Percentiles rank a stretch among this genome's conserved stretches.
Evolutionary conservation across 2,888 invertebrate species (phyloP).

Genomic region (Crioceris asparagi): DNA sequence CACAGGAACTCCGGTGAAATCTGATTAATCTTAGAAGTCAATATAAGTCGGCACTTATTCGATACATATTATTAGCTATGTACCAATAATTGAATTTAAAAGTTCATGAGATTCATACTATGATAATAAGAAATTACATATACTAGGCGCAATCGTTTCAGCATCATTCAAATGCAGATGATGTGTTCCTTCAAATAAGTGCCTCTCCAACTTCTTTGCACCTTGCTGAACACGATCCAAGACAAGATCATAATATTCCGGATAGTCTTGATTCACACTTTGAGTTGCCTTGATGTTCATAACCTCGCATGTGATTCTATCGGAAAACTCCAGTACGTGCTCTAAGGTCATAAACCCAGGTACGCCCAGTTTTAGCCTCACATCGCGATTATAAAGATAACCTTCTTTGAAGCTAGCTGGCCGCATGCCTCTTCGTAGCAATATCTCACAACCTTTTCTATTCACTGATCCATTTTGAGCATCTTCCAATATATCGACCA

Average conservation of each 20-base stretch:
- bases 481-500: conserved; percentile 59
- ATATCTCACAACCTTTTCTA: conserved; percentile 52
- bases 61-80: too few species aligned
- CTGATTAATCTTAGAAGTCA: too few species aligned
- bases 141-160: conserved; percentile 49
- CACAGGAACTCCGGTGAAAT: too few species aligned
- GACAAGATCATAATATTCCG: conserved; percentile 54
- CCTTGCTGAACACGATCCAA: conserved; percentile 50
- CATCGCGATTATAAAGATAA: conserved; percentile 62
- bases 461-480: conserved; percentile 63
- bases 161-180: conserved; percentile 72
- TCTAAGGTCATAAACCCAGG: conserved; percentile 62
- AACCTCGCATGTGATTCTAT: conserved; percentile 61
- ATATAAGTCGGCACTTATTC: too few species aligned
- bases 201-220: conserved; percentile 49
- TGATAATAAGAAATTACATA: conserved; percentile 50
- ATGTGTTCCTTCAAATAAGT: conserved; percentile 67
- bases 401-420: conserved; percentile 34
- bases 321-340: conserved; percentile 54
- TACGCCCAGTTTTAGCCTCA: conserved; percentile 59
- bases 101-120: too few species aligned
- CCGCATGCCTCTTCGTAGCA: conserved; percentile 63
- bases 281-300: conserved; percentile 66
- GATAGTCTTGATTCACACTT: conserved; percentile 57
- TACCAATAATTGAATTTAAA: too few species aligned